Evolutionary conservation across 2,797 vertebrate species (phyloP).

Genomic region (Peromyscus attwateri): DNA sequence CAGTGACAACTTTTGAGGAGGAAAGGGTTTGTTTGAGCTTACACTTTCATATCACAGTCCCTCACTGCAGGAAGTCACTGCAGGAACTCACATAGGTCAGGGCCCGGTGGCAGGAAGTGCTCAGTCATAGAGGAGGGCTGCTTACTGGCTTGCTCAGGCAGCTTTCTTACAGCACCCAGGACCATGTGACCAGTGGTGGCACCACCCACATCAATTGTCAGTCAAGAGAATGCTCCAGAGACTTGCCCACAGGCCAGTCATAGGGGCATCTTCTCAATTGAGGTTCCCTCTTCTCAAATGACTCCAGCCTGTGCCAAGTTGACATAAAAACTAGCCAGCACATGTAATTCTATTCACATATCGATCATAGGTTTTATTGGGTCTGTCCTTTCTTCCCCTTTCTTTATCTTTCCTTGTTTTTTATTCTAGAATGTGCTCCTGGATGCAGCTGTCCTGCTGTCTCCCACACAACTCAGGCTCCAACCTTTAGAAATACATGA

Average conservation of each 20-base stretch:
- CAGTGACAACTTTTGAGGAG: not conserved
- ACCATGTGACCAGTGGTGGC: not conserved
- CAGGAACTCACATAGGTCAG: no score
- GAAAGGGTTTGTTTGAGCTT: not conserved
- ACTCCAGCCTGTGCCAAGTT: not conserved
- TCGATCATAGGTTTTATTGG: not conserved
- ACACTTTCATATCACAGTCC: not conserved
- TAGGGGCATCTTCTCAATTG: no score
- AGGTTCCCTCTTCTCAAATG: not conserved
- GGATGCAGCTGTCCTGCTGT: not conserved
- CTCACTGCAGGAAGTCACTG: not conserved
- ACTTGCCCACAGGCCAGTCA: not conserved
- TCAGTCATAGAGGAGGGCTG: not conserved
- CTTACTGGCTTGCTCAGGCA: not conserved
- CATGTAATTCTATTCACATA: not conserved
- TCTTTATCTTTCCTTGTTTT: not conserved
- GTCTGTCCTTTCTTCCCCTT: not conserved
- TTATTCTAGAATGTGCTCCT: not conserved
- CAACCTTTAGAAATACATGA: not conserved
- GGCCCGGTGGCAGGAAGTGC: not conserved
- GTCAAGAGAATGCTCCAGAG: not conserved
- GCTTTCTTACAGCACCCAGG: not conserved
- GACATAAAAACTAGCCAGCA: not conserved
- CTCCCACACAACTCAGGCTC: not conserved
- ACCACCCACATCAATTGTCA: not conserved